These are phyloP conservation scores for Osmoderma eremita DNA, from an alignment of 2,888 invertebrate species.

Conservation along the genomic window DNA sequence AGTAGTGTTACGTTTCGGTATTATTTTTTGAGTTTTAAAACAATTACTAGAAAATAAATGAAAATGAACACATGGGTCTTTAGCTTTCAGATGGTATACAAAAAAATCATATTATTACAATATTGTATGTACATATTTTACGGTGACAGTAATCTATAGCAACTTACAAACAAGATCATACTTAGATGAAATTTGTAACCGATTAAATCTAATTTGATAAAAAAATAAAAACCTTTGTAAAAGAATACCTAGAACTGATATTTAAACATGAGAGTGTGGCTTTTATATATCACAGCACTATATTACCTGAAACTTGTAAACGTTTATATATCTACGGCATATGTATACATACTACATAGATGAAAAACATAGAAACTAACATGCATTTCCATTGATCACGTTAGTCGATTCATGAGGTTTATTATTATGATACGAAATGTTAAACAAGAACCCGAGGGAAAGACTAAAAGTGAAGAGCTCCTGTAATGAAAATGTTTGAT, in stretches of 20 bases:
- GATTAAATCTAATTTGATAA: slow-evolving; percentile 3
- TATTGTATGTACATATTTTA: slow-evolving; percentile 10
- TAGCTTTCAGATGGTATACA: background rate
- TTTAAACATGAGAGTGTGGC: background rate
- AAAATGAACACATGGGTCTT: no score
- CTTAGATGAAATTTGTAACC: no score
- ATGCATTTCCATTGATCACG: slow-evolving; percentile 1
- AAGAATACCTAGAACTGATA: slow-evolving; percentile 1
- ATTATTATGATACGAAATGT: no score
- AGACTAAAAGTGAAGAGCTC: no score
- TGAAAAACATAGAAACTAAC: slow-evolving; percentile 2
- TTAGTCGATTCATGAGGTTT: slow-evolving; percentile 1
- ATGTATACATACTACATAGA: background rate
- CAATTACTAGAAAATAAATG: no score
- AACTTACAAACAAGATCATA: no score
- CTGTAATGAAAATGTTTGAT: no score
- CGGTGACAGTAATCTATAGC: background rate
- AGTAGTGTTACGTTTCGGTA: no score
- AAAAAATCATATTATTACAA: slow-evolving; percentile 39
- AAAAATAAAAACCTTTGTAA: slow-evolving; percentile 2
- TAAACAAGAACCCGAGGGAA: background rate
- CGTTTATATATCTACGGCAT: background rate
- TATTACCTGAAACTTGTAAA: slow-evolving; percentile 15
- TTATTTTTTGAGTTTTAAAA: no score
- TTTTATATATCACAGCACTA: slow-evolving; percentile 12